Base-by-base conservation (phyloP, 2,797 vertebrate species). In the Coreius guichenoti region DNA sequence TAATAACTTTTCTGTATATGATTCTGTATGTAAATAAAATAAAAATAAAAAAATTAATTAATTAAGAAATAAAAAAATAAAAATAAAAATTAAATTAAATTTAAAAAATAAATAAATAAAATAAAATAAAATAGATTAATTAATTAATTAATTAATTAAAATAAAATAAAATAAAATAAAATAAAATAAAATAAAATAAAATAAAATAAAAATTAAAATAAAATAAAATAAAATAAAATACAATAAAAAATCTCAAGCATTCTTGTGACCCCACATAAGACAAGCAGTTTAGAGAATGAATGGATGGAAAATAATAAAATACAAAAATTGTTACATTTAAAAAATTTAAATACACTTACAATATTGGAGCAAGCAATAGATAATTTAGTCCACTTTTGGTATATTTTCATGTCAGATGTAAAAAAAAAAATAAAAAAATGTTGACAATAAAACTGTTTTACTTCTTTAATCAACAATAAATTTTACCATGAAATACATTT, bases 401-500 rank as follows among this genome's bases (percentile, higher is more conserved):
- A 65, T 11, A 26, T 19, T 29, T 83, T 14, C 9, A 39, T 67
- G 58, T 75, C 23, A 36, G 21, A 63, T 36, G 1, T 65, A 12
- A 8, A 23, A 19, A 65, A 4, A 65, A 1, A 3, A 14, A 7
- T n/a, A 8, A 1, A 58, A 12, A 12, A 11, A 16, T 8, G 4
- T 58, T 29, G n/a, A 6, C 58, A 63, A 2, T 3, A 29, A 29
- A 17, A 1, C 31, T 17, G 6, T 31, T 63, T 29, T 63, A 31
- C 29, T 31, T 69, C 36, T 61, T 77, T 70, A 77, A 77, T 81
- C 51, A 81, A 51, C n/a, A 81, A 63, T n/a, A n/a, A 51, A 83
- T 39, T 73, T 61, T 84, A 36, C 79, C 75, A 83, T 68, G 61
- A 56, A 83, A 83, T 54, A 23, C 73, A 54, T 76, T 43, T 83